phyloP scores from a whole-genome alignment of 2,113 vertebrate species.

The Crotalus helleri region DNA sequence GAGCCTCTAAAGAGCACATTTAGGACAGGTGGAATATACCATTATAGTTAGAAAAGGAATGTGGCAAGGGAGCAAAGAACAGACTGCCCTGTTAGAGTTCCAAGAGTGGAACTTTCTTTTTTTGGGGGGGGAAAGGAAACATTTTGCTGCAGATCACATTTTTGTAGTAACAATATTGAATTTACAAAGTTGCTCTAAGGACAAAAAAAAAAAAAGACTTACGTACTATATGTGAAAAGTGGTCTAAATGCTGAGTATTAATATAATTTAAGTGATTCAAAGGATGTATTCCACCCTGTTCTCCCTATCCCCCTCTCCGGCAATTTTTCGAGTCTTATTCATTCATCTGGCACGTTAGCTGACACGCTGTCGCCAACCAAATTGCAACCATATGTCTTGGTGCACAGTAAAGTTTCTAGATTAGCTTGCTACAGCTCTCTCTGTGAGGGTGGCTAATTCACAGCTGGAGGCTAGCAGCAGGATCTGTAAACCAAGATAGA shows the following conservation, averaged over 20 bases:
- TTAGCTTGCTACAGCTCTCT: not conserved
- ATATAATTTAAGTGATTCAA: not conserved
- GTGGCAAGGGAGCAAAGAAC: not conserved
- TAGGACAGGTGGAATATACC: not conserved
- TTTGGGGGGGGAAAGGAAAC: not conserved
- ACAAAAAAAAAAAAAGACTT: not conserved
- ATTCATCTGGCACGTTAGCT: not conserved
- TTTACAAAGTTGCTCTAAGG: not conserved
- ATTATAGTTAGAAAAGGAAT: not conserved
- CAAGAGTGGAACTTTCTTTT: not conserved
- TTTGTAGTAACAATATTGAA: not conserved
- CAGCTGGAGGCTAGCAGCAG: not conserved
- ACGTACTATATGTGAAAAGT: not conserved
- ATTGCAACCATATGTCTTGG: constrained; percentile 10
- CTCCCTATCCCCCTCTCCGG: not conserved
- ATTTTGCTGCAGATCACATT: not conserved
- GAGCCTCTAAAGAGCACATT: not conserved
- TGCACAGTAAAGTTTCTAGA: not conserved
- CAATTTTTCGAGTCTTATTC: not conserved
- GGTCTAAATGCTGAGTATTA: not conserved
- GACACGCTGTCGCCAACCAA: not conserved
- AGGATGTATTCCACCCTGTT: not conserved
- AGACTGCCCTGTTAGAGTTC: not conserved
- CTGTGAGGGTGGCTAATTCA: not conserved
- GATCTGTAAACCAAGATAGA: not conserved